These are phyloP conservation scores for Polyploca ridens DNA, from an alignment of 2,888 invertebrate species.

Conservation along the genomic window DNA sequence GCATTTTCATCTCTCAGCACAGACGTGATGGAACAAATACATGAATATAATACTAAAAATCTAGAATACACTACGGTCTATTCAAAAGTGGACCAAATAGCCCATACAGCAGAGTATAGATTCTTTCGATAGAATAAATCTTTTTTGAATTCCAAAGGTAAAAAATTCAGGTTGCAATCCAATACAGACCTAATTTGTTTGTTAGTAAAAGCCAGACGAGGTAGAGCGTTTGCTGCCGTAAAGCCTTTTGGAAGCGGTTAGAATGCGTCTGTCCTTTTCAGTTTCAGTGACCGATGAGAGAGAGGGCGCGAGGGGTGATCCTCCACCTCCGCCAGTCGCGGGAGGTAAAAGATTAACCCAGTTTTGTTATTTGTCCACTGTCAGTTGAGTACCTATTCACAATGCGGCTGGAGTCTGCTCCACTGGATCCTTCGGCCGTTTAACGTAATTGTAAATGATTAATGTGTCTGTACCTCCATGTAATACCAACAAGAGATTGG, in stretches of 20 bases:
- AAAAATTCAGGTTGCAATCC: conserved; percentile 56
- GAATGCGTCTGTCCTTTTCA: conserved; percentile 64
- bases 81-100: conserved; percentile 63
- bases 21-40: conserved; percentile 81
- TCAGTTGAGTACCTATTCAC: conserved; percentile 83
- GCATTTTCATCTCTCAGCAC: conserved; percentile 79
- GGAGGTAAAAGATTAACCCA: conserved; percentile 84
- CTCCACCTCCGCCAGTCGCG: conserved; percentile 70
- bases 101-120: conserved; percentile 61
- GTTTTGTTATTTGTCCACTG: conserved; percentile 85
- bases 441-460: conserved; percentile 84
- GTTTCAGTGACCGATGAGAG: conserved; percentile 61
- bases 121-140: conserved; percentile 63
- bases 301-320: conserved; percentile 68
- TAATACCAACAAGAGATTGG: conserved; percentile 74
- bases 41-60: conserved; percentile 81
- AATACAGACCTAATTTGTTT: conserved; percentile 50
- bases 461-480: conserved; percentile 74
- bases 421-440: conserved; percentile 76
- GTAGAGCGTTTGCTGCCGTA: conserved; percentile 38
- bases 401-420: conserved; percentile 78
- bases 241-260: conserved; percentile 54
- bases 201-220: conserved; percentile 43
- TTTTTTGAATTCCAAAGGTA: conserved; percentile 79
- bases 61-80: conserved; percentile 56